These are phyloP conservation scores for Brachylomia viminalis DNA, from an alignment of 2,888 invertebrate genomes.

Conservation along the genomic window DNA sequence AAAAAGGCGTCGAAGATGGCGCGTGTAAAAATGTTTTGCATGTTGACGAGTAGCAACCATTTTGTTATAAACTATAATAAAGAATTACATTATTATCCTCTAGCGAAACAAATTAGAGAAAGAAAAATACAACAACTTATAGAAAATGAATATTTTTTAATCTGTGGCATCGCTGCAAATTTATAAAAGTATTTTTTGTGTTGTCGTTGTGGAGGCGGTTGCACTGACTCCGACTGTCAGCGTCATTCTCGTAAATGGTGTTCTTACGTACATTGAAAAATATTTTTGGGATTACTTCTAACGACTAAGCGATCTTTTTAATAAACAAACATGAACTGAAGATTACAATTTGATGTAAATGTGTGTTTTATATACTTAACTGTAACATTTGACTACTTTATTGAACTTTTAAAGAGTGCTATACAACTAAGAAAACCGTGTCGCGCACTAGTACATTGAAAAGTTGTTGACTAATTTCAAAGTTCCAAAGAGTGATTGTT, in stretches of 20 bases:
- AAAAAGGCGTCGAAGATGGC: background rate
- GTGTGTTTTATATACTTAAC: slow-evolving; percentile 44
- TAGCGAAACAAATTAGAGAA: background rate
- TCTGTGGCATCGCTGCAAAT: slow-evolving; percentile 36
- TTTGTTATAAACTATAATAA: background rate
- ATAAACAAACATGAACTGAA: slow-evolving; percentile 26
- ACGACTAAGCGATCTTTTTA: background rate
- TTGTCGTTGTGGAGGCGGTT: slow-evolving; percentile 60
- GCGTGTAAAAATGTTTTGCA: background rate
- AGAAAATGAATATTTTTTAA: background rate
- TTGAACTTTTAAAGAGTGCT: slow-evolving; percentile 71
- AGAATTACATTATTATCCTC: background rate
- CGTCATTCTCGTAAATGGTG: slow-evolving; percentile 69
- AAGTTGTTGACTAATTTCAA: slow-evolving; percentile 81
- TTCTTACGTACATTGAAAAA: slow-evolving; percentile 37
- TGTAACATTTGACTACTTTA: slow-evolving; percentile 56
- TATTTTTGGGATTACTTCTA: slow-evolving; percentile 36
- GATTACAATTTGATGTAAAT: slow-evolving; percentile 19
- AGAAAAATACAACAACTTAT: background rate
- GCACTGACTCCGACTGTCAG: slow-evolving; percentile 65
- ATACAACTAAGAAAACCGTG: slow-evolving; percentile 55
- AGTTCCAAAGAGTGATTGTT: slow-evolving; percentile 72
- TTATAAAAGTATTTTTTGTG: slow-evolving; percentile 48
- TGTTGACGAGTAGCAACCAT: background rate
- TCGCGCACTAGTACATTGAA: slow-evolving; percentile 79